Evolutionary conservation across 2,888 invertebrate species (phyloP).

Genomic region (Athalia cordata): DNA sequence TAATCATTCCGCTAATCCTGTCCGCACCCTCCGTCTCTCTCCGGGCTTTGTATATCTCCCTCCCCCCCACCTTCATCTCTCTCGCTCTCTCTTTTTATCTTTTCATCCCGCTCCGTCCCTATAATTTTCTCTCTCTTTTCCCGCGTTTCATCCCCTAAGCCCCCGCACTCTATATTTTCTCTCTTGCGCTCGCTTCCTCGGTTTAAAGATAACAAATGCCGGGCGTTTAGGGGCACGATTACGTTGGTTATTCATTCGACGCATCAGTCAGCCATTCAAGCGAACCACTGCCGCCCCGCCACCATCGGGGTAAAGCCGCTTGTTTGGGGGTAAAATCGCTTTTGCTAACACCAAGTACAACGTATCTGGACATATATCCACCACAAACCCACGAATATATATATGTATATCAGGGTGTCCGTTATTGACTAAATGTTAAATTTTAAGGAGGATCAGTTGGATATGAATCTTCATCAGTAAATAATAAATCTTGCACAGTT

Average conservation of each 20-base stretch:
- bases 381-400: background rate
- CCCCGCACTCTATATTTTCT: slow-evolving; percentile 43
- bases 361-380: too few species aligned
- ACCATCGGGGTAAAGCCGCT: slow-evolving; percentile 16
- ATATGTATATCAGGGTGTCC: slow-evolving; percentile 1
- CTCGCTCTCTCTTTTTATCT: background rate
- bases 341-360: background rate
- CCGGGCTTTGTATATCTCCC: background rate
- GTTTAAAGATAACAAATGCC: slow-evolving; percentile 68
- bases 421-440: background rate
- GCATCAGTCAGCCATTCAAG: slow-evolving; percentile 47
- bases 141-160: slow-evolving; percentile 8
- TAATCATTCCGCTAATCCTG: slow-evolving; percentile 44
- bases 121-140: background rate
- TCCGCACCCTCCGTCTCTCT: slow-evolving; percentile 16
- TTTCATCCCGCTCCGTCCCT: background rate
- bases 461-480: too few species aligned
- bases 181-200: slow-evolving; percentile 49
- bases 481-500: too few species aligned
- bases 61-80: background rate
- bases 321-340: slow-evolving; percentile 31
- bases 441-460: too few species aligned
- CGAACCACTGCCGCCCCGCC: slow-evolving; percentile 32
- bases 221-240: slow-evolving; percentile 62
- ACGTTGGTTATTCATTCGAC: slow-evolving; percentile 61